Percentiles rank a stretch among this genome's conserved stretches.
phyloP scores from a whole-genome alignment of 2,797 vertebrate species.

The Phrynocephalus guinanensis region DNA sequence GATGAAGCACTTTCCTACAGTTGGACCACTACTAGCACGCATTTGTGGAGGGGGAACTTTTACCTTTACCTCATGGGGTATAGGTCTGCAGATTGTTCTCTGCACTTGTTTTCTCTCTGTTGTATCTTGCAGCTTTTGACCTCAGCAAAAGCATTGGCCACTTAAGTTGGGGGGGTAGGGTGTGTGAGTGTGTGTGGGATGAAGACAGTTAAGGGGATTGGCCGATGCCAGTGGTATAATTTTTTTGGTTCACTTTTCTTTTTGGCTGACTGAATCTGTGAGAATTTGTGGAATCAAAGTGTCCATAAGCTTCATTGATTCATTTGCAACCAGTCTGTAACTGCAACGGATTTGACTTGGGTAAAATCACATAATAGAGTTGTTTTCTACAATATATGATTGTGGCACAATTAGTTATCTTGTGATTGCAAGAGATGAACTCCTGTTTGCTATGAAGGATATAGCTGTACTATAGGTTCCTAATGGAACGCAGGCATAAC shows the following conservation, averaged over 20 bases:
- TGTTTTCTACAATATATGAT: not conserved
- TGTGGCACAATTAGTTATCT: not conserved
- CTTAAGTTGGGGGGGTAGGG: too few species aligned
- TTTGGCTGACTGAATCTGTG: not conserved
- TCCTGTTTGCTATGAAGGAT: not conserved
- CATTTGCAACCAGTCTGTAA: too few species aligned
- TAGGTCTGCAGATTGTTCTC: not conserved
- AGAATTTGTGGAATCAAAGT: too few species aligned
- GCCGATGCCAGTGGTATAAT: not conserved
- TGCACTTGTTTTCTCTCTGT: not conserved
- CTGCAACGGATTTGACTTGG: too few species aligned
- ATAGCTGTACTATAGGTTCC: constrained; percentile 13
- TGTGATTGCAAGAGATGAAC: constrained; percentile 11
- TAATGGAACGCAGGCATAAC: constrained; percentile 16
- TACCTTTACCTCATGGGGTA: too few species aligned
- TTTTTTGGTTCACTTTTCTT: too few species aligned
- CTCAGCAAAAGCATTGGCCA: not conserved
- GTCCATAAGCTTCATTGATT: too few species aligned
- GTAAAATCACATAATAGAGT: too few species aligned
- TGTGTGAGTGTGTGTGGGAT: not conserved
- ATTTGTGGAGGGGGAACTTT: too few species aligned
- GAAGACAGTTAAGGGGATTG: not conserved
- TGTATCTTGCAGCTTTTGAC: not conserved
- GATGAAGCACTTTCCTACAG: too few species aligned
- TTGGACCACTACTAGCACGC: too few species aligned